Evolutionary conservation across 2,113 vertebrate species (phyloP), one percentile per base, ranked within the genome.

Genomic region (Cacatua alba): DNA sequence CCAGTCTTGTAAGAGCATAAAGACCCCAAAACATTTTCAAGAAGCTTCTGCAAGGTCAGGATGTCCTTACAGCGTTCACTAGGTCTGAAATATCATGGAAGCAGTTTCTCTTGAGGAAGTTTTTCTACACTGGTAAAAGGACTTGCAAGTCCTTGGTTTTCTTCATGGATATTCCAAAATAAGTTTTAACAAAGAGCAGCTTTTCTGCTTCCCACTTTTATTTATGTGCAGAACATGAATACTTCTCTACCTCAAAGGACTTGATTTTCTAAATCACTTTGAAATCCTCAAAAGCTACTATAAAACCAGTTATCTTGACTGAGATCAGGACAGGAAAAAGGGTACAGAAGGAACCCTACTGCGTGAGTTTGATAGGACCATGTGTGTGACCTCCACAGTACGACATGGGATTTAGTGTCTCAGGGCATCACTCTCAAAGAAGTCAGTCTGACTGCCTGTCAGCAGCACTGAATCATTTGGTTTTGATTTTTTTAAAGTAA

Each of bases 231-330:
- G 83, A 84, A 92, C 41, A 78, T 31, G 69, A 95, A 91, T 75
- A 79, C 46, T 91, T 64, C 85, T 64, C 44, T 71, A 69, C 76
- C 82, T 95, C 88, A 96, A 96, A 96, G 85, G 87, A 59, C 63
- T 60, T 84, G 82, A 84, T 92, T 95, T 94, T 92, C 92, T 93
- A 84, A 94, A 94, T 91, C 94, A 88, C 86, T 96, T 92, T 86
- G 82, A 96, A 95, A 95, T 95, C 77, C 86, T 88, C 95, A 95
- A 92, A 94, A 94, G 80, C 86, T 79, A 48, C 83, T 82, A 86
- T 79, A 90, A 93, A 96, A 83, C 72, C 90, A 72, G 88, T 84
- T 95, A 90, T 89, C 90, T 84, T 91, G 65, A 84, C 44, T 28
- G 44, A 93, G 72, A 92, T 43, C 0, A 0, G 69, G 90, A 93